phyloP scores from a whole-genome alignment of 2,113 vertebrate genomes.

The Oenanthe oenanthe region DNA sequence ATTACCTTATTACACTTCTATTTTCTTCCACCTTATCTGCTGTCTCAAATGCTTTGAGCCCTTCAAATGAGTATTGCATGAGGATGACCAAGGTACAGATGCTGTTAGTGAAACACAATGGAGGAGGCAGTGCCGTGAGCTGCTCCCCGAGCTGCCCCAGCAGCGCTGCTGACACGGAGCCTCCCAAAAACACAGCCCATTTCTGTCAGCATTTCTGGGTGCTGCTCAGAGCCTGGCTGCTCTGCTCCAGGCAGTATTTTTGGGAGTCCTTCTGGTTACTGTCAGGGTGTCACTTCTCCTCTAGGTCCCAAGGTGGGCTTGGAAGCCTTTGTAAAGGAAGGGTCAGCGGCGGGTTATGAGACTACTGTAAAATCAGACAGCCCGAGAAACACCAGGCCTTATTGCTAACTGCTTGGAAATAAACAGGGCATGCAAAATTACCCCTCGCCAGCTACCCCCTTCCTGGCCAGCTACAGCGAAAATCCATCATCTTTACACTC shows the following conservation, averaged over 20 bases:
- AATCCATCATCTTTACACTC: slow-evolving; percentile 50
- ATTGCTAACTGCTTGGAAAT: slow-evolving; percentile 33
- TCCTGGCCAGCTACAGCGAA: slow-evolving; percentile 26
- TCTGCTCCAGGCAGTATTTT: rapidly evolving
- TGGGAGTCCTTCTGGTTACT: neutral
- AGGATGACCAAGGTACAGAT: neutral
- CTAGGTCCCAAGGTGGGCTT: neutral
- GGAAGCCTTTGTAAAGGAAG: neutral
- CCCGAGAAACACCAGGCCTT: slow-evolving; percentile 45
- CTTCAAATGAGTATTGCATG: neutral
- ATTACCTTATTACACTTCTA: neutral
- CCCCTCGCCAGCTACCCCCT: neutral
- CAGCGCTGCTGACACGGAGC: neutral
- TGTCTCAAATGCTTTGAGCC: neutral
- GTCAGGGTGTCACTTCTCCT: neutral
- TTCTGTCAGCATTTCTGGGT: neutral
- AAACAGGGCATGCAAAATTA: slow-evolving; percentile 44
- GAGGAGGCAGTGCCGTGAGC: rapidly evolving
- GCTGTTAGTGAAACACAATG: rapidly evolving
- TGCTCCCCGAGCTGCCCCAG: neutral
- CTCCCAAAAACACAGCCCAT: neutral
- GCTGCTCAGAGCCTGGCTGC: rapidly evolving
- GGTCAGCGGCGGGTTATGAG: slow-evolving; percentile 17
- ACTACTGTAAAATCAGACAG: slow-evolving; percentile 45
- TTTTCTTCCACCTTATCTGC: neutral